phyloP scores from a whole-genome alignment of 2,888 invertebrate species.

The Cephus runcator region DNA sequence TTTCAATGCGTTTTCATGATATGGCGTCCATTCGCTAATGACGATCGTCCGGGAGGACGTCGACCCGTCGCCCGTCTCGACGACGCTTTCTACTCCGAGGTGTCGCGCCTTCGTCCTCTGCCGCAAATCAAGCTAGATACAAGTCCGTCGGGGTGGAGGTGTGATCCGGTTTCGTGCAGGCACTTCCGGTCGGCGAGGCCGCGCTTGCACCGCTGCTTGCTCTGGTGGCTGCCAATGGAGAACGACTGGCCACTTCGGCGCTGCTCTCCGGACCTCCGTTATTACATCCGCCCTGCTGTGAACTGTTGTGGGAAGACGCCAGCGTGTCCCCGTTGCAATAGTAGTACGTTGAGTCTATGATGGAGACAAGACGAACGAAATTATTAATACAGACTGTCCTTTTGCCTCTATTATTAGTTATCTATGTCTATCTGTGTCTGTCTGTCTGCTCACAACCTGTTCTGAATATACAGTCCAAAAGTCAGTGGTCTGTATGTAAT shows the following conservation, averaged over 20 bases:
- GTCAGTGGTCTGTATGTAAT: not conserved
- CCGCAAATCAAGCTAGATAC: slow-evolving; percentile 56
- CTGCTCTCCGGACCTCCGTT: slow-evolving; percentile 56
- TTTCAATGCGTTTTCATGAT: slow-evolving; percentile 56
- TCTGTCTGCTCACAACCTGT: not conserved
- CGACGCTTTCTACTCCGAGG: slow-evolving; percentile 6
- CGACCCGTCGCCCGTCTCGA: slow-evolving; percentile 22
- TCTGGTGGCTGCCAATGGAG: slow-evolving; percentile 77
- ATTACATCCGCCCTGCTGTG: slow-evolving; percentile 53
- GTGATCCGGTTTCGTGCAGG: slow-evolving; percentile 74
- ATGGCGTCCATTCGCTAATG: slow-evolving; percentile 54
- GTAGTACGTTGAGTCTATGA: slow-evolving; percentile 74
- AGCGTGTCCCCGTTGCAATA: slow-evolving; percentile 69
- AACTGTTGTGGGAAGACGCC: slow-evolving; percentile 63
- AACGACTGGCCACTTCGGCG: slow-evolving; percentile 73
- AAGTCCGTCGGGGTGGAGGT: slow-evolving; percentile 59
- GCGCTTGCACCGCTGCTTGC: slow-evolving; percentile 78
- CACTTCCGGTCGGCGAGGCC: slow-evolving; percentile 78
- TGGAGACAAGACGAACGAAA: slow-evolving; percentile 29
- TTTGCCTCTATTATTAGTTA: not conserved
- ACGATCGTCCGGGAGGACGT: slow-evolving; percentile 10
- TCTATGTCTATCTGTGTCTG: not conserved
- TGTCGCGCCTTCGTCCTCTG: slow-evolving; percentile 17
- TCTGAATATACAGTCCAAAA: not conserved
- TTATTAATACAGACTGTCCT: not conserved